Evolutionary conservation across 1,140 invertebrate genomes (phyloP), one percentile per base, ranked within the genome.

Genomic region (Homarus americanus): DNA sequence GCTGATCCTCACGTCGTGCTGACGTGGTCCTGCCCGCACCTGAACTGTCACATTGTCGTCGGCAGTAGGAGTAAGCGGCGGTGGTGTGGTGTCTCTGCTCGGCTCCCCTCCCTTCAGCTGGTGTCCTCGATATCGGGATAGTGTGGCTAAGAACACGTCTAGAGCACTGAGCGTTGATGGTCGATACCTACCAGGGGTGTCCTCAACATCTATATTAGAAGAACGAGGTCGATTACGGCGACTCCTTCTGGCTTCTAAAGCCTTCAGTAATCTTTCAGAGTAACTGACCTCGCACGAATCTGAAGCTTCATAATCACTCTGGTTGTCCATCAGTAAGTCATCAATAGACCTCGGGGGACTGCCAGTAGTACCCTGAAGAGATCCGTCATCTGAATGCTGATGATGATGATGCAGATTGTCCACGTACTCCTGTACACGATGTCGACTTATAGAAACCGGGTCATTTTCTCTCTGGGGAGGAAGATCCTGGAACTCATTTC

Each of bases 11-110:
- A 90, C 88, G 49, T 90, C 88, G 28, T 90, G 88, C 12, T 90
- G 88, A n/a, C 88, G 88, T 9, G 88, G 72, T 15, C 88, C 88
- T 24, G 88, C 82, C 40, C 82, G 40, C 34, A 90, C 88, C 24
- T 90, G 88, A 41, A 90, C 88, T 34, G 88, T 90, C 69, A 90
- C 88, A 38, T 90, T 83, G 73, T 90, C 88, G 20, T 83, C 80
- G 24, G 66, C 2, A 1, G 40, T 20, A 24, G 80, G 82, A 3
- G 58, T 38, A 5, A 66, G 78, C 38, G 66, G 36, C 40, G 85
- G 73, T 7, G 49, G 73, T 12, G 82, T 66, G 38, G 32, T 7
- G 24, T 83, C 58, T 38, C 58, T n/a, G 32, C 28, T 9, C 0
- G 58, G 36, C 44, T 89, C 87, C 40, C 41, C 87, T 9, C 66